These are phyloP conservation scores for Bubalus kerabau DNA, from an alignment of 2,113 vertebrate genomes.

Conservation along the genomic window DNA sequence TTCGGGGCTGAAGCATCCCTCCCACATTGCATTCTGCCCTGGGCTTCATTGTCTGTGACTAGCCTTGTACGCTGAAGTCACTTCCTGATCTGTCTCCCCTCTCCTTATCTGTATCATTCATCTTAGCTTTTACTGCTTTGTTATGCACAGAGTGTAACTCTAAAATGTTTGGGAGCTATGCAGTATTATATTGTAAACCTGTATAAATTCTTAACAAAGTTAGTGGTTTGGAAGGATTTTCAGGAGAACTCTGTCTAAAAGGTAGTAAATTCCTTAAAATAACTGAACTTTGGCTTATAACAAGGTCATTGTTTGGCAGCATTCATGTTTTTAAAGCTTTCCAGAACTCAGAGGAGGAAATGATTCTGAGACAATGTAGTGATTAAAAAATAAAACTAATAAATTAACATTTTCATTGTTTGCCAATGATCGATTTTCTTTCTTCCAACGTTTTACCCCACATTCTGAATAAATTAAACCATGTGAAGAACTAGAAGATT, in stretches of 20 bases:
- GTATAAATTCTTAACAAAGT: slow-evolving; percentile 71
- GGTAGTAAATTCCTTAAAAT: slow-evolving; percentile 77
- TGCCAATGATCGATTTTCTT: slow-evolving; percentile 57
- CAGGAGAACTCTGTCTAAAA: slow-evolving; percentile 73
- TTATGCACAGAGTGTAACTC: slow-evolving; percentile 28
- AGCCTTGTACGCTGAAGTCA: not conserved
- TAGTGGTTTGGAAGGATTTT: slow-evolving; percentile 75
- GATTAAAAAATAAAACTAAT: slow-evolving; percentile 44
- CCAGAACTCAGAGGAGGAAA: slow-evolving; percentile 61
- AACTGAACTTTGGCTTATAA: slow-evolving; percentile 69
- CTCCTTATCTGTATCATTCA: not conserved
- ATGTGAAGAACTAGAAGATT: slow-evolving; percentile 49
- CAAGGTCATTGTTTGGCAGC: slow-evolving; percentile 68
- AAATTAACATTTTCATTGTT: slow-evolving; percentile 63
- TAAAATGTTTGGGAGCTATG: slow-evolving; percentile 60
- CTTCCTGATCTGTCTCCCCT: not conserved
- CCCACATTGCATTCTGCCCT: not conserved
- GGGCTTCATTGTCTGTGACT: not conserved
- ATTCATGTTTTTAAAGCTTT: slow-evolving; percentile 65
- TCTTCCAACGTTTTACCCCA: slow-evolving; percentile 56
- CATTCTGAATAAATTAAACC: slow-evolving; percentile 62
- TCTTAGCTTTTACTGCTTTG: slow-evolving; percentile 43
- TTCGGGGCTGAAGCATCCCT: not conserved
- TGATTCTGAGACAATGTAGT: slow-evolving; percentile 57
- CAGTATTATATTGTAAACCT: slow-evolving; percentile 53